Evolutionary conservation across 2,888 invertebrate species (phyloP).

Genomic region (Synergus umbraculus): DNA sequence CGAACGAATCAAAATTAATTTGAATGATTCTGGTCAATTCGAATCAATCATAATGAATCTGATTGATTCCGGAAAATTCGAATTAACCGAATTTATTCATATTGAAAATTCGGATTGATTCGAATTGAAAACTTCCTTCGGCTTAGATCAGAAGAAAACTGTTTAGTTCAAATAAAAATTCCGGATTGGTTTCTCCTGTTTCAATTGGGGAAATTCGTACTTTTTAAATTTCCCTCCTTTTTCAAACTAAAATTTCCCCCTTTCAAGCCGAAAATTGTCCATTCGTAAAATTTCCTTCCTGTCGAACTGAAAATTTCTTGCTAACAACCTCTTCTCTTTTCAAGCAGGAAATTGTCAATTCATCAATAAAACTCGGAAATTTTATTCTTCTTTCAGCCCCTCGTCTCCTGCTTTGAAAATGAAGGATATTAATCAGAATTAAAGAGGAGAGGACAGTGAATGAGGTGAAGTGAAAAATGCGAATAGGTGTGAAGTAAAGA

Average conservation of each 20-base stretch:
- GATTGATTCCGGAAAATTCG: no score
- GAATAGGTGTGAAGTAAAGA: conserved; percentile 51
- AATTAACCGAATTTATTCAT: no score
- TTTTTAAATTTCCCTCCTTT: neutral
- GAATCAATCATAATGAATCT: no score
- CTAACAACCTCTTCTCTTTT: neutral
- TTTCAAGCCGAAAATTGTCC: neutral
- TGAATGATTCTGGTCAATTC: no score
- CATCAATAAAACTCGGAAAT: neutral
- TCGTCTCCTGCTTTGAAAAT: neutral
- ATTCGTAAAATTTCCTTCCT: neutral
- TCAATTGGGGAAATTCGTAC: neutral
- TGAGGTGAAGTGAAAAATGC: conserved; percentile 22
- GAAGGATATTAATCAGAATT: conserved; percentile 15
- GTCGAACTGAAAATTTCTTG: neutral
- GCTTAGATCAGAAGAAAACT: no score
- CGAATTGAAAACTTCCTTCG: no score
- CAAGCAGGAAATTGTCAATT: neutral
- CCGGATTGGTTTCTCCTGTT: no score
- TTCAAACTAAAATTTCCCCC: neutral
- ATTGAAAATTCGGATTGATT: no score
- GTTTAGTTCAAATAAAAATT: no score
- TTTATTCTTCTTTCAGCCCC: neutral
- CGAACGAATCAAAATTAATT: no score
- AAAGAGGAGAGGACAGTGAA: conserved; percentile 8